phyloP scores from a whole-genome alignment of 1,140 invertebrate species.

The Pseudomyrmex gracilis region DNA sequence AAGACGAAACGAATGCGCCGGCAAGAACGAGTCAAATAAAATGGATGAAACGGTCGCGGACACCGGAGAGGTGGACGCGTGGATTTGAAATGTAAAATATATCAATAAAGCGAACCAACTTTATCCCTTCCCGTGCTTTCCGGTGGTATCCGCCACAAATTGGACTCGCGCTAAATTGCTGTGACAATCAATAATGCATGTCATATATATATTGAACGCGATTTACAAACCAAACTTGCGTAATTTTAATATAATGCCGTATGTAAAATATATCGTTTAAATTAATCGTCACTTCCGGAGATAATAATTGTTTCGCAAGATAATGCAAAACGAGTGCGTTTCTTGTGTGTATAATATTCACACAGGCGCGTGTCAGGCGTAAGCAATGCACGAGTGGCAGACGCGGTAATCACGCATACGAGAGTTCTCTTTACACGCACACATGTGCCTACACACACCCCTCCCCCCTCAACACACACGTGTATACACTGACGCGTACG shows the following conservation, averaged over 20 bases:
- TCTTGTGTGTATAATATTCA: not conserved
- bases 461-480: not conserved
- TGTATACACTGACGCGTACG: slow-evolving; percentile 48
- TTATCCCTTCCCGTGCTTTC: too few species aligned
- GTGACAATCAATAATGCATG: slow-evolving; percentile 25
- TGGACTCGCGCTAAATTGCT: too few species aligned
- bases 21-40: slow-evolving; percentile 12
- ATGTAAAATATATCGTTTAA: not conserved
- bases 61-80: not conserved
- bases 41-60: slow-evolving; percentile 5
- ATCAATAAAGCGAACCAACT: too few species aligned
- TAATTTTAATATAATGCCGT: slow-evolving; percentile 2
- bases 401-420: slow-evolving; percentile 63
- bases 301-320: not conserved
- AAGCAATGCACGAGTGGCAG: slow-evolving; percentile 37
- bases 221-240: not conserved
- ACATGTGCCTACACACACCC: not conserved
- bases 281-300: slow-evolving; percentile 27
- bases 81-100: slow-evolving; percentile 1
- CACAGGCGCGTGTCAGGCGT: slow-evolving; percentile 9
- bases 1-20: not conserved
- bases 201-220: not conserved
- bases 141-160: too few species aligned
- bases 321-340: slow-evolving; percentile 2
- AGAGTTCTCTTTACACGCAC: slow-evolving; percentile 44